Evolutionary conservation across 2,888 invertebrate genomes (phyloP), one percentile per base, ranked within the genome.

Genomic region (Drosophila koepferae): DNA sequence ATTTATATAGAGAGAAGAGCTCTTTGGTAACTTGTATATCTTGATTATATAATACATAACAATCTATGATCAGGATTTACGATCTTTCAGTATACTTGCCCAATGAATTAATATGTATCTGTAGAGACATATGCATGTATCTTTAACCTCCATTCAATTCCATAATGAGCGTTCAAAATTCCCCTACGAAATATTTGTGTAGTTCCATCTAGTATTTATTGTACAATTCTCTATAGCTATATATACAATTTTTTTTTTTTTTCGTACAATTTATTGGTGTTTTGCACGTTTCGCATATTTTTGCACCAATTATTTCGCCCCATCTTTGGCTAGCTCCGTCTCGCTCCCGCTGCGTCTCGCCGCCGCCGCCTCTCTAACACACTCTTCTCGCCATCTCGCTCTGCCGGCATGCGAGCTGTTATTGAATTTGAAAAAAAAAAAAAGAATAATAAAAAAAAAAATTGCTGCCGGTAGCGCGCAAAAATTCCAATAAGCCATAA

Each of bases 401-500:
- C 78, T 58, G 41, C 73, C 66, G 73, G 72, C 71, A 77, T 74
- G 70, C 72, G 75, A 54, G 71, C 74, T 80, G 74, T 80, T 89
- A 89, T 86, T 86, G 86, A 90, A 90, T 89, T 86, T 86, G 72
- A 55, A 85, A 88, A 89, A 81, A 88, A 89, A 81, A 86, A 87
- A 70, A 56, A 81, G 85, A 86, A 86, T 28, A 81, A 81, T 76
- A 80, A 83, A n/a, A 67, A 59, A 85, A 88, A 86, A 87, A 84
- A 84, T 77, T 82, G 74, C 72, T 87, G 85, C 86, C 86, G 90
- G 90, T 87, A 90, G 86, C 88, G 80, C 82, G 87, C 79, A 81
- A 84, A 87, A 87, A 87, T 87, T 90, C 90, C 86, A 90, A 90
- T 88, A 89, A 85, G 78, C 88, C 90, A 89, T 87, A 89, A 89